Conservation (phyloP, 2,113 vertebrate species). For the Halichoeres trimaculatus region DNA sequence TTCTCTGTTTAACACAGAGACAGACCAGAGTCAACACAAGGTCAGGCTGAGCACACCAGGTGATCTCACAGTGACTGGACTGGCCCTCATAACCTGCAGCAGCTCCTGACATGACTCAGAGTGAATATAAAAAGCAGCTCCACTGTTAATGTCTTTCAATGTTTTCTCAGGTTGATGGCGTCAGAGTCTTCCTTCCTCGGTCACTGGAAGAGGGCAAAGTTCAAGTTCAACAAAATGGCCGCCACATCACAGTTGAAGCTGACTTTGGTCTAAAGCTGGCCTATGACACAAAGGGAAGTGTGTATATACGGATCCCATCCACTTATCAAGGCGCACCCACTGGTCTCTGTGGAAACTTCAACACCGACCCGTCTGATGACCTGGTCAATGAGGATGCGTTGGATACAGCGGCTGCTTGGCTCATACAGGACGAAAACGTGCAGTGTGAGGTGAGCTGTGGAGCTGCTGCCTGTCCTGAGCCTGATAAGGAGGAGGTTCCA, state of each 20-base stretch:
- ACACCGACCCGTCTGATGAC: slow-evolving; percentile 1
- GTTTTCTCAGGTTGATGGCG: slow-evolving; percentile 27
- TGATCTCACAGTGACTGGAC: too few species aligned
- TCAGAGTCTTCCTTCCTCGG: slow-evolving; percentile 16
- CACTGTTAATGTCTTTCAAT: neutral
- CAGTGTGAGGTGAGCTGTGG: slow-evolving; percentile 26
- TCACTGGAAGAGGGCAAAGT: slow-evolving; percentile 16
- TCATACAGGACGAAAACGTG: neutral
- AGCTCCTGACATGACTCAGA: too few species aligned
- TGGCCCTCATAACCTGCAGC: too few species aligned
- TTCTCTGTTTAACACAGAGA: too few species aligned
- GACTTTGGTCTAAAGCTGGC: slow-evolving; percentile 38
- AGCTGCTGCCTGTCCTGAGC: neutral
- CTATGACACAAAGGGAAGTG: slow-evolving; percentile 14
- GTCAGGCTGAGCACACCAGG: too few species aligned
- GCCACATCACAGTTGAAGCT: slow-evolving; percentile 31
- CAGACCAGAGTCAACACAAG: too few species aligned
- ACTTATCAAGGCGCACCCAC: slow-evolving; percentile 7
- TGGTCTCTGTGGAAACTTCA: slow-evolving; percentile 48
- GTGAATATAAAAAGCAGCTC: neutral
- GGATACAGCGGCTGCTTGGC: neutral
- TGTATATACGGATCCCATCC: slow-evolving; percentile 32
- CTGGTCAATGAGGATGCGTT: neutral
- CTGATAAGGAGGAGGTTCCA: neutral
- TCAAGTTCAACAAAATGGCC: slow-evolving; percentile 34